phyloP scores from a whole-genome alignment of 2,888 invertebrate species.

The Sturmia bella region DNA sequence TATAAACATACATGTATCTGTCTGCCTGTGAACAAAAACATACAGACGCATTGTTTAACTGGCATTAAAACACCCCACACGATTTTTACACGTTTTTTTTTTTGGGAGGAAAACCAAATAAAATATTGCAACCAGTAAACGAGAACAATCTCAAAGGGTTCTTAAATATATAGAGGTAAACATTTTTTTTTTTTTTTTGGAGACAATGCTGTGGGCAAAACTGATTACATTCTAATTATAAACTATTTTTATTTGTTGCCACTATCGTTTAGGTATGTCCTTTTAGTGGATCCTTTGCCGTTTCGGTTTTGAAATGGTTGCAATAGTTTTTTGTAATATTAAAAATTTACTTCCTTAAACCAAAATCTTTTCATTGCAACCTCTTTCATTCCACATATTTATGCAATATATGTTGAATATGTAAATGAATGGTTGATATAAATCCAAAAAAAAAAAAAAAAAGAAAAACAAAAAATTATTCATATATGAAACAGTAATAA shows the following conservation, averaged over 20 bases:
- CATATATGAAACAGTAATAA: constrained; percentile 35
- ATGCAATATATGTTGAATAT: constrained; percentile 8
- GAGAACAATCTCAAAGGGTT: constrained; percentile 9
- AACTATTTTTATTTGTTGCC: too few relatives aligned
- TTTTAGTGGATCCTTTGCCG: too few relatives aligned
- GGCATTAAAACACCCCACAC: constrained; percentile 1
- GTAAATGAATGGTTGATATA: neutral
- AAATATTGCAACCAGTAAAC: neutral
- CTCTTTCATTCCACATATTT: neutral
- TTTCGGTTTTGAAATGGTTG: too few relatives aligned
- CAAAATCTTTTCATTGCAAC: neutral
- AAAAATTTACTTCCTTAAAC: too few relatives aligned
- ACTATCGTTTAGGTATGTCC: too few relatives aligned
- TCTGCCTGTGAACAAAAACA: neutral
- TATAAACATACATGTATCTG: too few relatives aligned
- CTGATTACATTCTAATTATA: too few relatives aligned
- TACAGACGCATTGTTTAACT: neutral
- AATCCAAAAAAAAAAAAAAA: neutral
- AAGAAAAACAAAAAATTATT: neutral
- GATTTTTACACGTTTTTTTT: neutral
- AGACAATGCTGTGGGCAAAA: too few relatives aligned
- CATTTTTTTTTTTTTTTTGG: too few relatives aligned
- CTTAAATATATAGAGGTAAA: too few relatives aligned
- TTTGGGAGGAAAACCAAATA: constrained; percentile 26
- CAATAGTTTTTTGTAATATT: too few relatives aligned